Percentiles rank a stretch among this genome's conserved stretches.
phyloP scores from a whole-genome alignment of 1,140 invertebrate species.

The Papilio helenus region DNA sequence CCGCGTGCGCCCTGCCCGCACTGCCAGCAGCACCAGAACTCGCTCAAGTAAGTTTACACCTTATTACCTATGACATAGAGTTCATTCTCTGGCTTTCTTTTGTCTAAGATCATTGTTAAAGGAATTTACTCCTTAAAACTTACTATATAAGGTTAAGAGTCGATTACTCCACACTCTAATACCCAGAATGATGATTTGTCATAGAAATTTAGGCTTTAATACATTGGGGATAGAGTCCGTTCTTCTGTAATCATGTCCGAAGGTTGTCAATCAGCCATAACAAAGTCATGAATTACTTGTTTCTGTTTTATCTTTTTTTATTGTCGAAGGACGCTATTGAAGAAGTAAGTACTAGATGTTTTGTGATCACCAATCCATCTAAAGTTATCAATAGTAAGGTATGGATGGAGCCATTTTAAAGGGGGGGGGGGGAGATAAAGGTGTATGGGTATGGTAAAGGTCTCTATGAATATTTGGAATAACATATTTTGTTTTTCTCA shows the following conservation, averaged over 20 bases:
- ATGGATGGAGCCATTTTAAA: background rate
- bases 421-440: background rate
- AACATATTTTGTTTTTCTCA: background rate
- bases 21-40: constrained; percentile 77
- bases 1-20: constrained; percentile 76
- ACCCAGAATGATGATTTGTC: background rate
- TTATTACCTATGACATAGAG: background rate
- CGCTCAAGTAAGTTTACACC: constrained; percentile 67
- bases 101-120: background rate
- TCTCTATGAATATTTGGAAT: too few species aligned
- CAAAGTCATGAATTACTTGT: background rate
- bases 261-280: constrained; percentile 5
- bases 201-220: background rate
- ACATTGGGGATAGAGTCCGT: background rate
- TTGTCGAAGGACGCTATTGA: background rate
- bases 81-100: too few species aligned
- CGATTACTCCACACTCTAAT: background rate
- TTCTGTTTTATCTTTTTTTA: background rate
- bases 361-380: background rate
- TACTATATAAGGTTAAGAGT: background rate
- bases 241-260: background rate
- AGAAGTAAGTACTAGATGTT: background rate
- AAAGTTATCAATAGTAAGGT: background rate
- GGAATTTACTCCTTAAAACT: background rate
- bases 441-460: too few species aligned